Base-by-base conservation (phyloP, 2,797 vertebrate species). In the Lutra lutra region DNA sequence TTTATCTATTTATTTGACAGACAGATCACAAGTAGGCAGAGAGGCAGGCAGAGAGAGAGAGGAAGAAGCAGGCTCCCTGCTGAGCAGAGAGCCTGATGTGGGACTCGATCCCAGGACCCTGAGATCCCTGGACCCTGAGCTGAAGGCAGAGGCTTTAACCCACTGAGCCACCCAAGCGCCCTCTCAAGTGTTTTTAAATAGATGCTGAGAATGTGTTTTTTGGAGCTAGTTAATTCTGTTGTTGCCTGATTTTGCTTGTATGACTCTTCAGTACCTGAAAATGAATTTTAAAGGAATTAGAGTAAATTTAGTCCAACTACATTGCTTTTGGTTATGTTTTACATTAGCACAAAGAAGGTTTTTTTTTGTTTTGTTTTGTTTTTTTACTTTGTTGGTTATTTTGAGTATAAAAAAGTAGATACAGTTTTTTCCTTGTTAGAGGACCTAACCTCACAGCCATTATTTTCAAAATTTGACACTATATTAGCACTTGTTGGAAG, bases 171-270 rank as follows among this genome's bases (percentile, higher is more conserved):
- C 51, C 40, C 40, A 40, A 5, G 40, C 40, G 5, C 40, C 40
- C 40, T 40, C 2, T 78, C 11, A 60, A 60, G 78, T 3, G 72
- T 70, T 95, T 91, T 84, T 8, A 97, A 96, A 93, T 54, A 82
- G 20, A 94, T 86, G 7, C 18, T 8, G 18, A 51, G 13, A 88
- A 62, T 54, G 1, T 29, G 14, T 35, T 64, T 84, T 73, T 35
- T 32, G 13, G 32, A 82, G 4, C 4, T 7, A 35, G 25, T 88
- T 70, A 70, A 82, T 91, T 94, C 38, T 70, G 46, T 66, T 70
- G 40, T 7, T 92, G 27, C 20, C 7, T 80, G 2, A 70, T 58
- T 90, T 87, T 78, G 23, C 13, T 86, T 89, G 56, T 32, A 82
- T 85, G 20, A 12, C 11, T 92, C 21, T 62, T 78, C 17, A 70